A percentile compares a stretch with the other conserved stretches of the same genome.
phyloP scores from a whole-genome alignment of 1,140 invertebrate species.

The Cotesia typhae region DNA sequence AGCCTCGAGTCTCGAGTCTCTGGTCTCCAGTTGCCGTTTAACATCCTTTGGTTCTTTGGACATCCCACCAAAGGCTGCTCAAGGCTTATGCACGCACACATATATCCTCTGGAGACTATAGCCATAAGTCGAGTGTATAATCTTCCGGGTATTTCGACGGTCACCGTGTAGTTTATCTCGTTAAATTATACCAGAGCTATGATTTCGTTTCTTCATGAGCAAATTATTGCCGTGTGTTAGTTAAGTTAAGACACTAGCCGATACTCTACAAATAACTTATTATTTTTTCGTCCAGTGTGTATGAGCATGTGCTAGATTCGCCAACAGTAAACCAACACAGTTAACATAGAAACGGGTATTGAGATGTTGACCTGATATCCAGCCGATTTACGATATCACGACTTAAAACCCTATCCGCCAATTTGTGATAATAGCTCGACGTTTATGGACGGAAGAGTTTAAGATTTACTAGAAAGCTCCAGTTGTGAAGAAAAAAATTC shows the following conservation, averaged over 20 bases:
- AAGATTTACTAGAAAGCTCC: too few relatives aligned
- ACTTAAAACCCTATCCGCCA: slow-evolving; percentile 47
- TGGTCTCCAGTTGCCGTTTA: too few relatives aligned
- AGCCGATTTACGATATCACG: slow-evolving; percentile 46
- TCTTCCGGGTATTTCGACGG: slow-evolving; percentile 43
- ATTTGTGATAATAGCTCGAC: slow-evolving; percentile 46
- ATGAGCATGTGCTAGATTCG: slow-evolving; percentile 9
- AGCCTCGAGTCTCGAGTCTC: too few relatives aligned
- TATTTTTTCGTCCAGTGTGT: not conserved
- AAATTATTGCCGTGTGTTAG: slow-evolving; percentile 21
- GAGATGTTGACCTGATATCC: slow-evolving; percentile 46
- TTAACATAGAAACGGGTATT: slow-evolving; percentile 42
- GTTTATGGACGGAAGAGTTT: not conserved
- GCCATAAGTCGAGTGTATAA: slow-evolving; percentile 30
- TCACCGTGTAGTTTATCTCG: slow-evolving; percentile 37
- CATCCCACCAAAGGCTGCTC: too few relatives aligned
- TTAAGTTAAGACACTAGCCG: slow-evolving; percentile 4
- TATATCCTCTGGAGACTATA: not conserved
- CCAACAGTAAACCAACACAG: slow-evolving; percentile 4
- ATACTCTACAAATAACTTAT: not conserved
- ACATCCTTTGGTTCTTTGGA: too few relatives aligned
- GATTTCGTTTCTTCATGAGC: slow-evolving; percentile 35
- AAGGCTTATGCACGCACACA: not conserved
- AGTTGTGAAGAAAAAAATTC: too few relatives aligned
- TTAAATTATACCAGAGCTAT: slow-evolving; percentile 43